Percentiles rank a stretch among this genome's conserved stretches.
phyloP scores from a whole-genome alignment of 2,797 vertebrate genomes.

The Sternotherus odoratus region DNA sequence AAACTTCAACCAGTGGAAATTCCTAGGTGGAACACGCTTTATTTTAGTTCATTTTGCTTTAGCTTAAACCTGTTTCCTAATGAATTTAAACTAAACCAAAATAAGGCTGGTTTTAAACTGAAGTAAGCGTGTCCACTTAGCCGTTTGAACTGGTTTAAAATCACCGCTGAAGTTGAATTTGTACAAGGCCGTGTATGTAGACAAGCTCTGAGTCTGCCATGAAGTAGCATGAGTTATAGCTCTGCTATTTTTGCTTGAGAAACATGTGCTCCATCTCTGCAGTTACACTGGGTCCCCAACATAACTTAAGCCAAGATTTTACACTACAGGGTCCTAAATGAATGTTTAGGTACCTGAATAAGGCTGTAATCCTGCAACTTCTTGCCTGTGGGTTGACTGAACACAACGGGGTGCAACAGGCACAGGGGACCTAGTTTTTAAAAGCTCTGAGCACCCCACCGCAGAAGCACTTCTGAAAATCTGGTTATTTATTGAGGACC shows the following conservation, averaged over 20 bases:
- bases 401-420: rapidly evolving
- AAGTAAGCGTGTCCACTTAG: not conserved
- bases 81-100: not conserved
- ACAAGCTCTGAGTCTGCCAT: not conserved
- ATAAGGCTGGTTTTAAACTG: not conserved
- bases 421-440: not conserved
- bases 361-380: not conserved
- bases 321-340: not conserved
- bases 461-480: not conserved
- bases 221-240: not conserved
- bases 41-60: no score
- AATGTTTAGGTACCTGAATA: not conserved
- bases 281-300: not conserved
- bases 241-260: not conserved
- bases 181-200: not conserved
- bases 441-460: not conserved
- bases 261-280: not conserved
- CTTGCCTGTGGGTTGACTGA: not conserved
- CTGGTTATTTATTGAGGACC: not conserved
- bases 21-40: no score
- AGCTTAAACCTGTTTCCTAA: not conserved
- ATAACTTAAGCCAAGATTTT: not conserved
- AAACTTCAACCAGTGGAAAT: no score
- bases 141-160: not conserved
- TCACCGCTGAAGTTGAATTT: not conserved